phyloP scores from a whole-genome alignment of 2,888 invertebrate genomes.

The Volucella bombylans region DNA sequence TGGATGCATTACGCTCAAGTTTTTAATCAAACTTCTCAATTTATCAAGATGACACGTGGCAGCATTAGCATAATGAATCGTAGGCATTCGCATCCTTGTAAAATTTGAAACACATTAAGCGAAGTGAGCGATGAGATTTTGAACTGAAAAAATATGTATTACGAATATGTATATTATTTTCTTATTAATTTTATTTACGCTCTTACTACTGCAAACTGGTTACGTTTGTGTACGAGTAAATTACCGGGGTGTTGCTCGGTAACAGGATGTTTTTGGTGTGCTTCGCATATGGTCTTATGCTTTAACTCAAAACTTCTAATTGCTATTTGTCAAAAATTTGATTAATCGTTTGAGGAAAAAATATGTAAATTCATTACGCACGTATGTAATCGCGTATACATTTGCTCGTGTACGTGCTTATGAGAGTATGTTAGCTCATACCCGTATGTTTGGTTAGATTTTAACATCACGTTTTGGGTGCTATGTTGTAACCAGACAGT shows the following conservation, averaged over 20 bases:
- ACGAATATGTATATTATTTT: slow-evolving; percentile 12
- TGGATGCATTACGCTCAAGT: slow-evolving; percentile 72
- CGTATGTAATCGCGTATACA: neutral
- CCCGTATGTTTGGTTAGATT: neutral
- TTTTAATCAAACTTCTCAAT: slow-evolving; percentile 76
- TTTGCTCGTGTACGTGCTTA: no score
- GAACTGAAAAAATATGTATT: neutral
- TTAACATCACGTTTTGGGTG: no score
- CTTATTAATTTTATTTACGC: slow-evolving; percentile 39
- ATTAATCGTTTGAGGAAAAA: slow-evolving; percentile 36
- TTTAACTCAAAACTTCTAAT: slow-evolving; percentile 19
- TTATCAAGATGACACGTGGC: slow-evolving; percentile 77
- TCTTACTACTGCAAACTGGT: neutral
- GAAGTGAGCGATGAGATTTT: slow-evolving; percentile 69
- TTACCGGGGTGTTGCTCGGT: slow-evolving; percentile 28
- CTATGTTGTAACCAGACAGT: no score
- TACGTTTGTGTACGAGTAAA: slow-evolving; percentile 41
- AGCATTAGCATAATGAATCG: slow-evolving; percentile 77
- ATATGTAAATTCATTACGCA: neutral
- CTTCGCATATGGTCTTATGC: neutral
- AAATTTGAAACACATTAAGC: slow-evolving; percentile 66
- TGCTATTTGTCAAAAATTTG: slow-evolving; percentile 56
- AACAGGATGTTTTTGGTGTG: slow-evolving; percentile 19
- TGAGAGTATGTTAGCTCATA: no score
- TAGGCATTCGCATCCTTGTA: slow-evolving; percentile 71